A percentile compares a stretch with the other conserved stretches of the same genome.
Evolutionary conservation across 2,797 vertebrate genomes (phyloP).

Genomic region (Paramormyrops hopkinsi): DNA sequence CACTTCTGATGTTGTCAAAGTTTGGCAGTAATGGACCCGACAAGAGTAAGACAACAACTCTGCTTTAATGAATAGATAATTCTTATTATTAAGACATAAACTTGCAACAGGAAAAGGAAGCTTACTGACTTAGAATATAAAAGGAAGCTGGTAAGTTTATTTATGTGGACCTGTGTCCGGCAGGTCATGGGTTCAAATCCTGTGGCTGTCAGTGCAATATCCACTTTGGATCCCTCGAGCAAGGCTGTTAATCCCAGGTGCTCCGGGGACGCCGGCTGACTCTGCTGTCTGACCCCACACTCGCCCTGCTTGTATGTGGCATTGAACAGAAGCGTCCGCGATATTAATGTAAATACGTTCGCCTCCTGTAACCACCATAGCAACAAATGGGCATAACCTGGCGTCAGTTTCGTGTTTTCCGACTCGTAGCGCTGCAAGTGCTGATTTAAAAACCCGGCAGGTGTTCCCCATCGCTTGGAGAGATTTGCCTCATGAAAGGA

Average conservation of each 20-base stretch:
- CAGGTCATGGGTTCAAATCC: neutral
- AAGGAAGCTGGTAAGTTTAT: neutral
- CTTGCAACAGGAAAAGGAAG: neutral
- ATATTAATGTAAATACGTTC: neutral
- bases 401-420: neutral
- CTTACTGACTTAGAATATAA: neutral
- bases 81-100: neutral
- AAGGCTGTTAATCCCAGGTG: neutral
- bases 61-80: neutral
- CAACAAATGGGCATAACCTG: neutral
- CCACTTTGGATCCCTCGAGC: neutral
- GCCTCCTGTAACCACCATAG: neutral
- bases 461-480: neutral
- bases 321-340: neutral
- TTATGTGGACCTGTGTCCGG: neutral
- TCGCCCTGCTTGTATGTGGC: neutral
- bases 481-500: neutral
- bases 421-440: neutral
- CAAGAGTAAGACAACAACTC: neutral
- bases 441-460: neutral
- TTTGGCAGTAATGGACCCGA: neutral
- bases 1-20: neutral
- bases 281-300: neutral
- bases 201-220: neutral
- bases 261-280: neutral